phyloP scores from a whole-genome alignment of 2,113 vertebrate species.

The Microtus ochrogaster region DNA sequence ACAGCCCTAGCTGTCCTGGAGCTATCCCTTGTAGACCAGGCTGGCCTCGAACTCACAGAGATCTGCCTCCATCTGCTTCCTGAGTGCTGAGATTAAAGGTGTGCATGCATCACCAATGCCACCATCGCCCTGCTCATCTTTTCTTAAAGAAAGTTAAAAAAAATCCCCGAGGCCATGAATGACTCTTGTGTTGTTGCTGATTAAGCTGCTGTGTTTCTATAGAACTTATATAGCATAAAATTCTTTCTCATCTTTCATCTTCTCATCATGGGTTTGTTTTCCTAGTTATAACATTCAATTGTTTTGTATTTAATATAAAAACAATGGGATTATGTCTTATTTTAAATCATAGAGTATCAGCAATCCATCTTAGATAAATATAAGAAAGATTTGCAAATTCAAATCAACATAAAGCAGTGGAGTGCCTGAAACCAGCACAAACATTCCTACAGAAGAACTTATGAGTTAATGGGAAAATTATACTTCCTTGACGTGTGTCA shows the following conservation, averaged over 20 bases:
- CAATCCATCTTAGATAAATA: constrained; percentile 9
- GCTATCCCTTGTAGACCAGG: too few relatives aligned
- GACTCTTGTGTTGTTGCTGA: constrained; percentile 16
- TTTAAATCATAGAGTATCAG: constrained; percentile 34
- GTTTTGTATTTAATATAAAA: constrained; percentile 38
- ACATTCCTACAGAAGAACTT: constrained; percentile 54
- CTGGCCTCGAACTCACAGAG: too few relatives aligned
- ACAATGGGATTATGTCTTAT: constrained; percentile 30
- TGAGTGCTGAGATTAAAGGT: too few relatives aligned
- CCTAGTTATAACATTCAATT: not conserved
- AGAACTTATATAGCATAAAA: not conserved
- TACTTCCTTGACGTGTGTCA: constrained; percentile 48
- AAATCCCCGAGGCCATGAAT: not conserved
- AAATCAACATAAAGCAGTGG: not conserved
- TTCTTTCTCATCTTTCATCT: not conserved
- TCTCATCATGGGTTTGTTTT: constrained; percentile 31
- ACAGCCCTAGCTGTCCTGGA: too few relatives aligned
- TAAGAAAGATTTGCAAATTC: not conserved
- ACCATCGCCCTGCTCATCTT: not conserved
- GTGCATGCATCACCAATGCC: too few relatives aligned
- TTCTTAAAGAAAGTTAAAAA: constrained; percentile 45
- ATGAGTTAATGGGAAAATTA: not conserved
- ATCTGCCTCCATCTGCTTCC: too few relatives aligned
- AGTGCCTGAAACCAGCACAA: not conserved
- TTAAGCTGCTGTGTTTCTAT: not conserved